Percentiles rank a stretch among this genome's conserved stretches.
Conservation (phyloP, 2,797 vertebrate genomes). For the Aulostomus chinensis region DNA sequence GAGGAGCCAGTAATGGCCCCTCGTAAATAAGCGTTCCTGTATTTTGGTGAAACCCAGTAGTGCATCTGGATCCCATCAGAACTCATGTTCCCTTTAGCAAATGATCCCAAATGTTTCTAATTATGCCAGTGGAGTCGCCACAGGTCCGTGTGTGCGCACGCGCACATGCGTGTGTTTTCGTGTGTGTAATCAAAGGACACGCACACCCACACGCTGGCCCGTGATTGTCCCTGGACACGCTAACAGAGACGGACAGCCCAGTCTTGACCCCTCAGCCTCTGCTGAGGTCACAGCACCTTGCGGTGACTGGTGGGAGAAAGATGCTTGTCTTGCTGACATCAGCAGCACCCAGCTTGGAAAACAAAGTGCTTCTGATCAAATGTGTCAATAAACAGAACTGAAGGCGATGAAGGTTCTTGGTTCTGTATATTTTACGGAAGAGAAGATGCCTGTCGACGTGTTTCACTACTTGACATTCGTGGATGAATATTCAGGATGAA, state of each 20-base stretch:
- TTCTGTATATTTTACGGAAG: no score
- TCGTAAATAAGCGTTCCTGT: slow-evolving; percentile 79
- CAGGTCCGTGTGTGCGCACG: slow-evolving; percentile 51
- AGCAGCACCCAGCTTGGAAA: not conserved
- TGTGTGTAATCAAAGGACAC: slow-evolving; percentile 37
- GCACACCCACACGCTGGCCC: slow-evolving; percentile 48
- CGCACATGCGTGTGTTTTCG: slow-evolving; percentile 21
- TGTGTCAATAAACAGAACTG: no score
- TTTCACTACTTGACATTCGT: no score
- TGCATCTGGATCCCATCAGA: slow-evolving; percentile 83
- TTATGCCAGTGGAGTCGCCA: slow-evolving; percentile 74
- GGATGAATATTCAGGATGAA: no score
- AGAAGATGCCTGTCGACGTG: no score
- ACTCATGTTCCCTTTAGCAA: slow-evolving; percentile 75
- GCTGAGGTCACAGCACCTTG: slow-evolving; percentile 49
- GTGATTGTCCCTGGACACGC: slow-evolving; percentile 53
- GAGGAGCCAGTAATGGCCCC: slow-evolving; percentile 72
- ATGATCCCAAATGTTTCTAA: slow-evolving; percentile 82
- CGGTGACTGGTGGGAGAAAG: slow-evolving; percentile 45
- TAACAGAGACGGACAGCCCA: slow-evolving; percentile 54
- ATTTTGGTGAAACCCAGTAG: slow-evolving; percentile 68
- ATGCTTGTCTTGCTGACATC: slow-evolving; percentile 23
- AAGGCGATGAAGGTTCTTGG: no score
- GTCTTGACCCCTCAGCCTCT: slow-evolving; percentile 50
- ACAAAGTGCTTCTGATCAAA: no score